Evolutionary conservation across 1,140 invertebrate genomes (phyloP).

Genomic region (Heterodera schachtii): DNA sequence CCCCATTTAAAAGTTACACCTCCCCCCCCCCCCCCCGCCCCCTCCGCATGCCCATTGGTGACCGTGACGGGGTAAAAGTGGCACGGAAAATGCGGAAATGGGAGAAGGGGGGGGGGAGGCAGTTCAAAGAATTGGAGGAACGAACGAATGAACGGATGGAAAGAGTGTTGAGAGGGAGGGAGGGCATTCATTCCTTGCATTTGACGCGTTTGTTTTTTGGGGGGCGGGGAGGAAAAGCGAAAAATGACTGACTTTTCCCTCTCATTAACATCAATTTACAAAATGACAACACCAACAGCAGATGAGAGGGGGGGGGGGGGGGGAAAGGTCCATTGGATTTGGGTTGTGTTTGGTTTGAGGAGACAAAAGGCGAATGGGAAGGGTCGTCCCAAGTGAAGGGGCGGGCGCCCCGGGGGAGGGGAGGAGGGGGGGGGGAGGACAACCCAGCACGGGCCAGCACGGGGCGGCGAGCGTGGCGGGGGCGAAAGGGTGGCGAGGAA

Average conservation of each 20-base stretch:
- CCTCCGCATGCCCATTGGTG: neutral
- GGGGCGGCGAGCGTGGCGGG: conserved; percentile 25
- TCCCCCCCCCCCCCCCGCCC: neutral
- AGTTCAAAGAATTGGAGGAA: conserved; percentile 20
- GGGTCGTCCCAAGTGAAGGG: conserved; percentile 5
- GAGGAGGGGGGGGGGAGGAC: too few species aligned
- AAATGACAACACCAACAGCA: neutral
- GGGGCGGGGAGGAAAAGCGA: conserved; percentile 5
- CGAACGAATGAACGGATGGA: conserved; percentile 10
- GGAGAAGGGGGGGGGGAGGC: neutral
- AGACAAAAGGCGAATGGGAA: neutral
- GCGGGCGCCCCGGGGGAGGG: neutral
- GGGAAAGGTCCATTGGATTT: neutral
- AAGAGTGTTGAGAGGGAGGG: neutral
- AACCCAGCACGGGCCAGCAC: conserved; percentile 28
- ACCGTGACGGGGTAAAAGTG: conserved; percentile 13
- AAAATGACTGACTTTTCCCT: neutral
- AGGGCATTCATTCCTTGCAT: neutral
- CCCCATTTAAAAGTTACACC: neutral
- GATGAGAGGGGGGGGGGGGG: neutral
- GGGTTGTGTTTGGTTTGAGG: neutral
- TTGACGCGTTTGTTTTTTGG: conserved; percentile 18
- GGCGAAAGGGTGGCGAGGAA: neutral
- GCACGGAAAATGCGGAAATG: conserved; percentile 14
- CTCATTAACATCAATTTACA: neutral